phyloP scores from a whole-genome alignment of 2,888 invertebrate species.

The Steinernema hermaphroditum region DNA sequence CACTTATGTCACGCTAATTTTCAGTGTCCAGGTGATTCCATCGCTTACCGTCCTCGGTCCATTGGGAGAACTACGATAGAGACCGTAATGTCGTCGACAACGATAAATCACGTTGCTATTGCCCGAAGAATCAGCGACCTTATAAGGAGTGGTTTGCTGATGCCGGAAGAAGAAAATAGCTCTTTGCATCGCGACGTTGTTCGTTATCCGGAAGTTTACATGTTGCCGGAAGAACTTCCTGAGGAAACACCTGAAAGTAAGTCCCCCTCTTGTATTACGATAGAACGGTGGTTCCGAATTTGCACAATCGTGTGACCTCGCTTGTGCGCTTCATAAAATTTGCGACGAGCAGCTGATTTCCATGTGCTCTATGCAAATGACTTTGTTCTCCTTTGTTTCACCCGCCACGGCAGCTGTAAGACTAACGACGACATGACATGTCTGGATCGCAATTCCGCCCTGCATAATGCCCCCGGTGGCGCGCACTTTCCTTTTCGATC shows the following conservation, averaged over 20 bases:
- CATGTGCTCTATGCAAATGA: constrained; percentile 6
- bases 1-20: not conserved
- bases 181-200: not conserved
- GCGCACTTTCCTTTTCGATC: constrained; percentile 21
- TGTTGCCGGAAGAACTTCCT: too few species aligned
- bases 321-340: not conserved
- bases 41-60: too few species aligned
- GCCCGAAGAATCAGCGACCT: not conserved
- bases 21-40: not conserved
- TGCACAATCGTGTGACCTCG: not conserved
- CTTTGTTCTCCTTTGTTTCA: constrained; percentile 26
- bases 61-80: too few species aligned
- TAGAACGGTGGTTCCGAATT: too few species aligned
- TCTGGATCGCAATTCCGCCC: not conserved
- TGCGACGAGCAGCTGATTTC: constrained; percentile 2
- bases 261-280: too few species aligned
- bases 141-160: not conserved
- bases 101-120: not conserved
- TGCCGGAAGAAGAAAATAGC: not conserved
- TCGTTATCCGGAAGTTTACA: not conserved
- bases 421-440: constrained; percentile 20
- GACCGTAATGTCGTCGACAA: not conserved
- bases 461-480: constrained; percentile 15
- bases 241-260: not conserved
- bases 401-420: not conserved